phyloP scores from a whole-genome alignment of 2,113 vertebrate species.

The Theristicus caerulescens region DNA sequence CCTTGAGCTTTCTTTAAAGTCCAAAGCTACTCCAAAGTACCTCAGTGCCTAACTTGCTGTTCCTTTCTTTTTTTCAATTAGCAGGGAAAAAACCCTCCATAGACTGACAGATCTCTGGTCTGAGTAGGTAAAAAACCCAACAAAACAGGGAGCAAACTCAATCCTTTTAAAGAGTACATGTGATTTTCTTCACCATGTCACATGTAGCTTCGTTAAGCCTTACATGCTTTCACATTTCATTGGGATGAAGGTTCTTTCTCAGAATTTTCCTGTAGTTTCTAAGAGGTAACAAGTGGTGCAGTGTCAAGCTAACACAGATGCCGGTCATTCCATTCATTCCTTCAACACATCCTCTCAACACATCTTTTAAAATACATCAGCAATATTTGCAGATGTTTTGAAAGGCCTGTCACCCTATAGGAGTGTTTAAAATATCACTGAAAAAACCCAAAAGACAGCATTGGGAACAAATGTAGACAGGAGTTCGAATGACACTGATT shows the following conservation, averaged over 20 bases:
- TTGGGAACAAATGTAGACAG: not conserved
- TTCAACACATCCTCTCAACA: conserved; percentile 1
- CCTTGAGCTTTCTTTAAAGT: conserved; percentile 26
- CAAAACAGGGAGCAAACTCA: not conserved
- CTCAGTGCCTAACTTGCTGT: not conserved
- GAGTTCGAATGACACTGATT: not conserved
- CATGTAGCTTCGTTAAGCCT: not conserved
- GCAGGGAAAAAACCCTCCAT: not conserved
- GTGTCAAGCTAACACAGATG: not conserved
- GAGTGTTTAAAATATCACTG: not conserved
- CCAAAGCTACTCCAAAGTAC: not conserved
- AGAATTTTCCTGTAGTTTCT: not conserved
- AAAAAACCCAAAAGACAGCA: not conserved
- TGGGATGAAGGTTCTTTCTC: not conserved
- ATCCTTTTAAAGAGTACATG: not conserved
- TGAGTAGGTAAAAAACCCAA: not conserved
- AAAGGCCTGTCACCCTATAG: not conserved
- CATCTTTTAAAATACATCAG: not conserved
- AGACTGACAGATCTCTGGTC: not conserved
- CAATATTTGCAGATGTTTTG: not conserved
- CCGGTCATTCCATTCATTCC: conserved; percentile 33
- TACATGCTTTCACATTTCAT: not conserved
- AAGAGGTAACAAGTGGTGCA: not conserved
- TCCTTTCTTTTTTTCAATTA: not conserved
- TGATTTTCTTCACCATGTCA: not conserved